Base-by-base conservation (phyloP, 2,113 vertebrate genomes). In the Gorsachius goisagi region DNA sequence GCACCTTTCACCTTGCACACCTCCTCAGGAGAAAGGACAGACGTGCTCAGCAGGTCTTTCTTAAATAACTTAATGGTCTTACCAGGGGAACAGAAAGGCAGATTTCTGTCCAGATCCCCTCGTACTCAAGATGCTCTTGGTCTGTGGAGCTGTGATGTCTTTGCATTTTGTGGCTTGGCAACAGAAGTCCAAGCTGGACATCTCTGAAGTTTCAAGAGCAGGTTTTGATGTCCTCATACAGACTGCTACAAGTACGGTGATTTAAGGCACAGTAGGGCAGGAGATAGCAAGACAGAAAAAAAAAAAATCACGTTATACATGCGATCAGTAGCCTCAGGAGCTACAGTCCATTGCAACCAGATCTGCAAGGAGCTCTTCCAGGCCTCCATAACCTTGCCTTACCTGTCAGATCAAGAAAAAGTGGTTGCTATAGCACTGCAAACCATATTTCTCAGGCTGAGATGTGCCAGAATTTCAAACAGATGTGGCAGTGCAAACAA, bases 401-500 rank as follows among this genome's bases (percentile, higher is more conserved):
- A 89, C 91, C 77, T 94, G 87, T 92, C 77, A 82, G 87, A 95
- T 87, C 84, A 92, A 95, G 91, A 93, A 89, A 95, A 94, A 91
- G 76, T 18, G 50, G 94, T 96, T 97, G 93, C 95, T 93, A 76
- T 75, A 88, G 95, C 88, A 92, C 87, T 9, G 1, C 55, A 93
- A 91, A 88, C 90, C 78, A 27, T 91, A 96, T 93, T 97, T 97
- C 95, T 94, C 85, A 91, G 90, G 77, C 89, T 69, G 75, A 84
- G 85, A 90, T 89, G 85, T 91, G 97, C 91, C 95, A 97, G 84
- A 93, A 96, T 95, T 93, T 95, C 95, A 96, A 91, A 94, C 95
- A 97, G 94, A 97, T 97, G 96, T 96, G 96, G 95, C 94, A 95
- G 85, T 58, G 66, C 93, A 91, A 96, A 73, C 85, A 97, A 96